Base-by-base conservation (phyloP, 2,113 vertebrate genomes). In the Oplegnathus fasciatus region DNA sequence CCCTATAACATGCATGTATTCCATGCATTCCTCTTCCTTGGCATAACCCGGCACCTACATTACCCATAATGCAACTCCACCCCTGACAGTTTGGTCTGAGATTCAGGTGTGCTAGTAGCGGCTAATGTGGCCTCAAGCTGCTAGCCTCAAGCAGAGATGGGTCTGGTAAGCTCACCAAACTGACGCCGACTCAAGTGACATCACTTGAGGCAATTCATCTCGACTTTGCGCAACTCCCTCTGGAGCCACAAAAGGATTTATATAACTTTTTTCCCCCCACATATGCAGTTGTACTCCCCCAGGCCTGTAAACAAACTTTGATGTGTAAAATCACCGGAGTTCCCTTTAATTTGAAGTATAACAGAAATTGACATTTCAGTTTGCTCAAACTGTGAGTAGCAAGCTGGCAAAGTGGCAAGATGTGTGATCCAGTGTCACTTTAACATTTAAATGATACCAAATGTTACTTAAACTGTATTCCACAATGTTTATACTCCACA, bases 401-500 rank as follows among this genome's bases (percentile, higher is more conserved):
- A n/a, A n/a, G n/a, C n/a, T 60, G 20, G 2, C n/a, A 70, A 44
- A 62, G 26, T n/a, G 30, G 13, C 15, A 80, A 55, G 13, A 60
- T 32, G 30, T 44, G 9, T 44, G 52, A 72, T 58, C 9, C 30
- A 70, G 17, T 50, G 28, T 62, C n/a, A 50, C 57, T 64, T 42
- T 30, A 55, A 57, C 24, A 78, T 70, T 67, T 37, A 52, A 61
- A 79, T 22, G 3, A 48, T 24, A 46, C 7, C 8, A 32, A 71
- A 57, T 55, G 4, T 5, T 52, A 13, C 30, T 48, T 44, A 9
- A 76, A 70, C 52, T 69, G 20, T 7, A 65, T 6, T 58, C 24
- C 14, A 22, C 20, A 64, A 7, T 76, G 70, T 79, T 79, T 57
- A 40, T 30, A 74, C 30, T 69, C 22, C 46, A 15, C 34, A 32